Percentiles rank a stretch among this genome's conserved stretches.
These are phyloP conservation scores for Pangasius larnaudii DNA, from an alignment of 2,797 vertebrate genomes.

Conservation along the genomic window DNA sequence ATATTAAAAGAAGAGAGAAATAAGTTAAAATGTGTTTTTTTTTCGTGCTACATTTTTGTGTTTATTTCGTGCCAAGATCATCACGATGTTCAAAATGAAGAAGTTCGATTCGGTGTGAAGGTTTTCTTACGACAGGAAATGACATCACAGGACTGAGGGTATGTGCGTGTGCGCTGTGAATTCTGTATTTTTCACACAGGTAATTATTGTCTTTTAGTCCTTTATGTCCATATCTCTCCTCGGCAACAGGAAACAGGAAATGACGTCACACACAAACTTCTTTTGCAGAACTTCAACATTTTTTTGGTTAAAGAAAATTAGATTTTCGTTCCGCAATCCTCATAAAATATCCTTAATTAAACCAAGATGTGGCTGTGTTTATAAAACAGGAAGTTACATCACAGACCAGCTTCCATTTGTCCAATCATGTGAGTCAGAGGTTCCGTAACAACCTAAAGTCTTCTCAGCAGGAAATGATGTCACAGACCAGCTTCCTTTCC, in stretches of 20 bases:
- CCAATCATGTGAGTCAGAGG: neutral
- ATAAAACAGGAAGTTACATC: neutral
- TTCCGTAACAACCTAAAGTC: neutral
- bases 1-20: too few relatives aligned
- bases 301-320: too few relatives aligned
- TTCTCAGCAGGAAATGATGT: neutral
- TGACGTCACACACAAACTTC: neutral
- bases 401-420: neutral
- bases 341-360: too few relatives aligned
- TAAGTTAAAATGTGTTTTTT: too few relatives aligned
- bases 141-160: neutral
- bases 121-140: neutral
- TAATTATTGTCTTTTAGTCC: neutral
- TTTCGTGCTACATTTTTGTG: too few relatives aligned
- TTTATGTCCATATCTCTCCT: neutral
- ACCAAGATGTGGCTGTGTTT: neutral
- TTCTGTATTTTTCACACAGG: neutral
- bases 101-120: too few relatives aligned
- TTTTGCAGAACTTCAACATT: too few relatives aligned
- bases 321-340: too few relatives aligned
- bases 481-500: neutral
- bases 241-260: neutral
- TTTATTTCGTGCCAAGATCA: too few relatives aligned
- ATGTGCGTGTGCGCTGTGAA: too few relatives aligned
- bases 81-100: too few relatives aligned